phyloP scores from a whole-genome alignment of 2,888 invertebrate genomes.

The Himalopsyche anomala region DNA sequence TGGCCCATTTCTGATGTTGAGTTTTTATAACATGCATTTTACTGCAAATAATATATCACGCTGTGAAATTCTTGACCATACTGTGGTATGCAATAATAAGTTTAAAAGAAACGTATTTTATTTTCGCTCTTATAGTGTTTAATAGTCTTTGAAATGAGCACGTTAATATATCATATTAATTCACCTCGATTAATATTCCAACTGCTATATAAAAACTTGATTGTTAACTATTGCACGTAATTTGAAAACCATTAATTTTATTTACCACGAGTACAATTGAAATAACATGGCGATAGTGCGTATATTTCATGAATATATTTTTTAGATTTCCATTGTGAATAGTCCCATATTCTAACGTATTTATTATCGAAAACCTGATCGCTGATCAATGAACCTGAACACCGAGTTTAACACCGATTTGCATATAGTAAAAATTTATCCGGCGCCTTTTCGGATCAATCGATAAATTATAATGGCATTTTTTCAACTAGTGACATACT shows the following conservation, averaged over 20 bases:
- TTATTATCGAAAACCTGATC: constrained; percentile 26
- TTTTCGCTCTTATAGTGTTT: neutral
- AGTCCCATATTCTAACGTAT: neutral
- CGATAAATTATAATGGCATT: constrained; percentile 14
- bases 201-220: neutral
- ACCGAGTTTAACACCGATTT: neutral
- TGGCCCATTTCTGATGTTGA: neutral
- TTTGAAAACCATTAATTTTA: neutral
- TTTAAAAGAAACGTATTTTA: neutral
- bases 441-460: constrained; percentile 19
- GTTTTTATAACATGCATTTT: constrained; percentile 37
- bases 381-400: constrained; percentile 1
- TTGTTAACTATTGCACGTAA: neutral
- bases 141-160: neutral
- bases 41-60: neutral
- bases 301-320: no score
- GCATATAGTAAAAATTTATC: neutral
- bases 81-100: neutral
- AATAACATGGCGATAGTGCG: neutral
- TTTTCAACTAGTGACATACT: constrained; percentile 28
- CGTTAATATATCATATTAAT: neutral
- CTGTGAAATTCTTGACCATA: neutral
- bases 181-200: neutral
- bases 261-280: neutral
- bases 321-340: no score